Evolutionary conservation across 2,113 vertebrate species (phyloP).

Genomic region (Neolamprologus toae): DNA sequence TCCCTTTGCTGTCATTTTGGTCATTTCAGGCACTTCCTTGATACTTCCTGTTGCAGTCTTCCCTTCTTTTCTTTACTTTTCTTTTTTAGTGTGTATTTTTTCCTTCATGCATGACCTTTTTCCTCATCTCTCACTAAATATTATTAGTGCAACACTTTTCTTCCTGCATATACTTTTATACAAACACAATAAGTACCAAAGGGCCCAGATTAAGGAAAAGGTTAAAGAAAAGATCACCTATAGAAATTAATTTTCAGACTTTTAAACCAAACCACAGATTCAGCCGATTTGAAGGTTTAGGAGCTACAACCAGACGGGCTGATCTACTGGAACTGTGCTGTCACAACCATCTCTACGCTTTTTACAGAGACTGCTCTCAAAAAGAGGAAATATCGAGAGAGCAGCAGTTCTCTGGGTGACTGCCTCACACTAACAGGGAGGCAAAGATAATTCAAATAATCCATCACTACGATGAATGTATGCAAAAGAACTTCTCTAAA

Average conservation of each 20-base stretch:
- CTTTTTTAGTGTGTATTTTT: not conserved
- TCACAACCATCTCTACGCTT: not conserved
- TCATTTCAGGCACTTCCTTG: not conserved
- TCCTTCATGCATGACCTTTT: not conserved
- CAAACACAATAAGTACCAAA: not conserved
- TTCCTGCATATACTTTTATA: not conserved
- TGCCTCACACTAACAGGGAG: fast-evolving
- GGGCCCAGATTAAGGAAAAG: fast-evolving
- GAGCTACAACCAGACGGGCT: not conserved
- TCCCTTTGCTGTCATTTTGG: not conserved
- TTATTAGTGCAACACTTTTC: not conserved
- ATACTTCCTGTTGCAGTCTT: not conserved
- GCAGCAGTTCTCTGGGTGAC: not conserved
- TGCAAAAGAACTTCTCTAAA: not conserved
- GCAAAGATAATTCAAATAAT: not conserved
- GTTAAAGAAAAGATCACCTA: not conserved
- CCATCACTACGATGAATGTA: not conserved
- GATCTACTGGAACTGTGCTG: not conserved
- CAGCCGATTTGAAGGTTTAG: not conserved
- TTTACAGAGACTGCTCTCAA: not conserved
- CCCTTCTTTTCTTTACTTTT: not conserved
- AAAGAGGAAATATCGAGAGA: not conserved
- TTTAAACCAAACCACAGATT: not conserved
- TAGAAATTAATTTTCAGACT: not conserved
- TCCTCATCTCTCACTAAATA: not conserved